These are phyloP conservation scores for Suillia variegata DNA, from an alignment of 2,888 invertebrate species.

Conservation along the genomic window DNA sequence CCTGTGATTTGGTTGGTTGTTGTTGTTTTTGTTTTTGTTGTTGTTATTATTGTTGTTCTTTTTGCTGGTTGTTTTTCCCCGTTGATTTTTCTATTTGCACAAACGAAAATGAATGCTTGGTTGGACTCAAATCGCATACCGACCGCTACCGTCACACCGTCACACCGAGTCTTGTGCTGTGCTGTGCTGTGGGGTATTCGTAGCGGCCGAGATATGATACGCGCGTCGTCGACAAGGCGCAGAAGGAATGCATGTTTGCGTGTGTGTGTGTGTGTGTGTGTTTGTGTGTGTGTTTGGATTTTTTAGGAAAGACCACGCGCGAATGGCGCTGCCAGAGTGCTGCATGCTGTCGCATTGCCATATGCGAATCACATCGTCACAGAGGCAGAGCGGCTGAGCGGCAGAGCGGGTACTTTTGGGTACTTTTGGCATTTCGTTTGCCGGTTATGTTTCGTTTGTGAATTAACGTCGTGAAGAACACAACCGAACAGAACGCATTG, in stretches of 20 bases:
- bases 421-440: conserved; percentile 51
- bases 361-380: conserved; percentile 54
- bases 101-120: conserved; percentile 31
- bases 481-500: conserved; percentile 11
- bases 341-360: conserved; percentile 20
- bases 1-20: background rate
- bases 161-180: too few species aligned
- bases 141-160: too few species aligned
- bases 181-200: background rate
- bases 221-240: background rate
- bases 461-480: conserved; percentile 29
- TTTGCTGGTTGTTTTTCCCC: conserved; percentile 15
- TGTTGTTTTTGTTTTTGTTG: conserved; percentile 15
- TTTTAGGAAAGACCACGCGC: too few species aligned
- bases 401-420: too few species aligned
- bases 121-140: conserved; percentile 27
- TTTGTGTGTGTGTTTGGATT: too few species aligned
- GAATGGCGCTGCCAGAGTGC: conserved; percentile 25
- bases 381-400: too few species aligned
- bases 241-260: conserved; percentile 27
- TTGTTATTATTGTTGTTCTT: conserved; percentile 5
- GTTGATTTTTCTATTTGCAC: conserved; percentile 31
- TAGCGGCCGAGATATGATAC: conserved; percentile 7
- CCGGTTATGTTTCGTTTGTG: conserved; percentile 51
- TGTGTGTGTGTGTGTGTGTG: too few species aligned